Conservation (phyloP, 2,113 vertebrate genomes). For the Sander lucioperca region DNA sequence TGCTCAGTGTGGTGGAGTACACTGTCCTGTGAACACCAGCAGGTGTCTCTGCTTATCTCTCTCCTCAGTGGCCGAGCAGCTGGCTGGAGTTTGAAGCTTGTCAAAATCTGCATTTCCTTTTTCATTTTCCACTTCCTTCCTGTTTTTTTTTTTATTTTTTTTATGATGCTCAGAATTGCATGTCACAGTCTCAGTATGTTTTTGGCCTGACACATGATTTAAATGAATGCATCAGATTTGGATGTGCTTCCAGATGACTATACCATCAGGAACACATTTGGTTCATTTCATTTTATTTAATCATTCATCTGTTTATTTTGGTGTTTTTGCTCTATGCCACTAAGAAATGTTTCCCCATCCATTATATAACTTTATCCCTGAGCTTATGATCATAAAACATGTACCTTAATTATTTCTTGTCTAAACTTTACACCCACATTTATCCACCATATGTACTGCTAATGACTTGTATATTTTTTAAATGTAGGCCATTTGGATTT, state of each 20-base stretch:
- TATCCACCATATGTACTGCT: background rate
- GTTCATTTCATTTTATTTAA: background rate
- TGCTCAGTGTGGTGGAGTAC: constrained; percentile 26
- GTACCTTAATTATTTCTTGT: background rate
- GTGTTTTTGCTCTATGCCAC: background rate
- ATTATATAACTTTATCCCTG: background rate
- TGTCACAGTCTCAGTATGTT: background rate
- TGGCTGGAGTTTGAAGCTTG: background rate
- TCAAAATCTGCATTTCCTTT: constrained; percentile 20
- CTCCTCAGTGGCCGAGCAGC: constrained; percentile 10
- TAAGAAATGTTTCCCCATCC: background rate
- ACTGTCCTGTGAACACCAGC: constrained; percentile 58
- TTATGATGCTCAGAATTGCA: background rate
- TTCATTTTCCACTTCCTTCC: background rate
- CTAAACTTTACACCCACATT: background rate
- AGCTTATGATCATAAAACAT: background rate
- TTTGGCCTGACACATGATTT: constrained; percentile 6
- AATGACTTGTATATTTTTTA: background rate
- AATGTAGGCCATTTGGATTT: background rate
- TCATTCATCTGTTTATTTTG: background rate
- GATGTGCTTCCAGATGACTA: background rate
- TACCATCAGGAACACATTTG: background rate
- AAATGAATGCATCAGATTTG: background rate
- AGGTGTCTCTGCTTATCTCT: constrained; percentile 68
- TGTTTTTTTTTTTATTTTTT: background rate